Evolutionary conservation across 1,140 invertebrate genomes (phyloP), one percentile per base, ranked within the genome.

Genomic region (Drosophila tristis): DNA sequence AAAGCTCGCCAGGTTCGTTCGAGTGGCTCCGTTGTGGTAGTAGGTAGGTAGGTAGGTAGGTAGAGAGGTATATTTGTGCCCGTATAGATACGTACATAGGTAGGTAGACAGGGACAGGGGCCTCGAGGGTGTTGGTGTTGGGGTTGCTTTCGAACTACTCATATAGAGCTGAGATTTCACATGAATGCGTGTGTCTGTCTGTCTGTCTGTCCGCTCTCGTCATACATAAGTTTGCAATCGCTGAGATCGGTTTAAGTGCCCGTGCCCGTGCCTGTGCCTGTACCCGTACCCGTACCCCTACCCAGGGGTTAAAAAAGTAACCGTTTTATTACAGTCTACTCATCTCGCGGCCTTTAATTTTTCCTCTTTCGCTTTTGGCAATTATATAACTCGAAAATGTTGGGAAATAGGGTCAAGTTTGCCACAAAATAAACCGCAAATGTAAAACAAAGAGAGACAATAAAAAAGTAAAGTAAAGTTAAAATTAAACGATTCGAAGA

Each of bases 341-440:
- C 68, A 75, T 85, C 72, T 61, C 57, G 67, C 60, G 53, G 48
- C 72, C 31, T 59, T 16, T 49, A 62, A n/a, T 48, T 68, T 50
- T 49, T 45, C 73, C 35, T 63, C 62, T 55, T 61, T 48, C 29
- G 16, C 61, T 67, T 76, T 79, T 74, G 70, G 70, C 82, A 86
- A 80, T 86, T 86, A 81, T 86, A 86, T 86, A 86, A 86, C 64
- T 59, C 16, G 63, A 48, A 26, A 55, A 56, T 26, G 57, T 84
- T 84, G 78, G 51, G 82, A 87, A 86, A 86, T 65, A 86, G 66
- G 82, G 82, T 86, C 82, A 86, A 86, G 82, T 82, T 86, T 87
- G 82, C 53, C 74, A 50, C 63, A 64, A 78, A 62, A 67, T 63
- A 25, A 58, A 78, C 81, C 78, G 78, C 81, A 87, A 71, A 57